Evolutionary conservation across 2,113 vertebrate genomes (phyloP).

Genomic region (Stictonetta naevosa): DNA sequence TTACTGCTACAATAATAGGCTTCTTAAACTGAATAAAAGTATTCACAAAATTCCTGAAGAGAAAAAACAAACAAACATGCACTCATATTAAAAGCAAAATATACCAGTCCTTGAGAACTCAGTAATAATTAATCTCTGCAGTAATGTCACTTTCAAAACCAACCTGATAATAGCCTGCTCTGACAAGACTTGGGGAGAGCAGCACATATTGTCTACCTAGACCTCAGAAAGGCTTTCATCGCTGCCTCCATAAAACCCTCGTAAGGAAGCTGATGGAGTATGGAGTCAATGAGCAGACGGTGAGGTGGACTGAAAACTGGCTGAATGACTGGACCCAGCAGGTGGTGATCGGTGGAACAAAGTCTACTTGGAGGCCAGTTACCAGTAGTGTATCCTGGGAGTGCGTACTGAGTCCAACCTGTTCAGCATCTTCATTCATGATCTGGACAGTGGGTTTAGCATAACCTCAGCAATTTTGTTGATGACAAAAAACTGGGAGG

Average conservation of each 20-base stretch:
- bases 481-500: neutral
- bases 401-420: neutral
- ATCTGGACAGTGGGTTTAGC: neutral
- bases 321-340: neutral
- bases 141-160: neutral
- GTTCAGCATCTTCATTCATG: neutral
- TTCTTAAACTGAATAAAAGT: constrained; percentile 99
- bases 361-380: neutral
- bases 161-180: neutral
- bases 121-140: neutral
- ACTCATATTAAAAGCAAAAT: constrained; percentile 40
- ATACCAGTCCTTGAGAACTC: neutral
- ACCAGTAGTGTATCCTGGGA: neutral
- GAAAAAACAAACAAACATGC: constrained; percentile 65
- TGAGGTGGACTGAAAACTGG: neutral
- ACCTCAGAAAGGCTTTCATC: neutral
- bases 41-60: constrained; percentile 93
- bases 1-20: constrained; percentile 96
- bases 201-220: neutral
- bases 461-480: neutral
- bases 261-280: neutral
- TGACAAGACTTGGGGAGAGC: neutral
- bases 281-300: neutral
- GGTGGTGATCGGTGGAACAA: neutral
- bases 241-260: neutral